Percentiles rank a stretch among this genome's conserved stretches.
These are phyloP conservation scores for Drosophila santomea DNA, from an alignment of 1,140 invertebrate genomes.

Conservation along the genomic window DNA sequence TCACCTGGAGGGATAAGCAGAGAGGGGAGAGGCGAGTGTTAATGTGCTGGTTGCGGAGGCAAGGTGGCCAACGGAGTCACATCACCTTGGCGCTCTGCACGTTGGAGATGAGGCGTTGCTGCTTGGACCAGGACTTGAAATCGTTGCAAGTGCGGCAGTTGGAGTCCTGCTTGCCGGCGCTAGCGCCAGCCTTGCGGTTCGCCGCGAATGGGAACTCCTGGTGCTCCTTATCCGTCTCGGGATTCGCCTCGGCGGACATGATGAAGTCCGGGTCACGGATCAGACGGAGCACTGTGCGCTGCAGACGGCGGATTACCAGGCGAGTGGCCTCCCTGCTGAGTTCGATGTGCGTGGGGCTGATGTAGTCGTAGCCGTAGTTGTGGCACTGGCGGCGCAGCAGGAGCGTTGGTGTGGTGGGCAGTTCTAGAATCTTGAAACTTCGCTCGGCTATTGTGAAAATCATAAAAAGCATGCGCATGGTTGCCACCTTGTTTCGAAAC, in stretches of 20 bases:
- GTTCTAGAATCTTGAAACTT: conserved; percentile 47
- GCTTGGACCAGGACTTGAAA: conserved; percentile 90
- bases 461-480: conserved; percentile 57
- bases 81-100: conserved; percentile 81
- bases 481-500: conserved; percentile 53
- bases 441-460: conserved; percentile 61
- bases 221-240: not conserved
- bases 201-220: conserved; percentile 1
- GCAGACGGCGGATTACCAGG: conserved; percentile 56
- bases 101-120: conserved; percentile 85
- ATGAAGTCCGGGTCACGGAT: conserved; percentile 55
- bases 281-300: conserved; percentile 54
- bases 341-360: conserved; percentile 44
- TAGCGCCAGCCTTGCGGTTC: not conserved
- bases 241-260: conserved; percentile 54
- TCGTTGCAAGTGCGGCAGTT: conserved; percentile 90
- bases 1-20: conserved; percentile 36
- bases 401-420: conserved; percentile 14
- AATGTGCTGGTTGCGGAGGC: no score
- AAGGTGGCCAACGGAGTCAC: not conserved
- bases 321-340: conserved; percentile 54
- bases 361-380: conserved; percentile 32
- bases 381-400: conserved; percentile 53
- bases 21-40: not conserved
- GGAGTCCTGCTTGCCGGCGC: conserved; percentile 61